phyloP scores from a whole-genome alignment of 2,888 invertebrate species.

The Elegia similella region DNA sequence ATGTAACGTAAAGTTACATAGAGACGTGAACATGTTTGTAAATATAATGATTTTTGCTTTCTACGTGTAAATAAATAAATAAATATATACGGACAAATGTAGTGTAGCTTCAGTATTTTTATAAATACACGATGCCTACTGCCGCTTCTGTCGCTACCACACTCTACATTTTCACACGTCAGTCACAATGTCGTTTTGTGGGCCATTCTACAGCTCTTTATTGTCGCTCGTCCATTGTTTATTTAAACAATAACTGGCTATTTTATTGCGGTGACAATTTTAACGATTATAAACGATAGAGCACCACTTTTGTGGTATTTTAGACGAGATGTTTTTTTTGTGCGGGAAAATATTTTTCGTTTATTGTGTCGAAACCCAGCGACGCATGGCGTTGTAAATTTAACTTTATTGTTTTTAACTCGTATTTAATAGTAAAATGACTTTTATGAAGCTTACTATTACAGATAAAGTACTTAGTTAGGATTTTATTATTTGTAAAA shows the following conservation, averaged over 20 bases:
- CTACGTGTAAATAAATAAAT: too few relatives aligned
- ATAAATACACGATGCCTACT: constrained; percentile 21
- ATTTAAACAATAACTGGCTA: constrained; percentile 74
- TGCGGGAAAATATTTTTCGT: constrained; percentile 43
- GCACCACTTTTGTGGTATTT: constrained; percentile 29
- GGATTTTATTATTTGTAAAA: background rate
- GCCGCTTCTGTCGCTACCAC: constrained; percentile 25
- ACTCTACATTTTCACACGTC: constrained; percentile 65
- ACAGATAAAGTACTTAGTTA: constrained; percentile 36
- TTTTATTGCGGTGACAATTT: constrained; percentile 67
- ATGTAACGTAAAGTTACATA: too few relatives aligned
- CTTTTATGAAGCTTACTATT: constrained; percentile 39
- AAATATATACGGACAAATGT: too few relatives aligned
- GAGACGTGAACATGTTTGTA: too few relatives aligned
- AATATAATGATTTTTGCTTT: too few relatives aligned
- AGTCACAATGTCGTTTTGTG: constrained; percentile 56
- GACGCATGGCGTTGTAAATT: constrained; percentile 50
- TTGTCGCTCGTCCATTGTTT: constrained; percentile 69
- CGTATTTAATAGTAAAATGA: constrained; percentile 46
- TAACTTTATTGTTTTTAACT: constrained; percentile 41
- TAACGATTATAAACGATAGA: constrained; percentile 67
- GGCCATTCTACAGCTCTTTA: constrained; percentile 64
- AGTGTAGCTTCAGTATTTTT: too few relatives aligned
- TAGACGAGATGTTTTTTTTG: constrained; percentile 38
- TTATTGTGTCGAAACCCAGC: constrained; percentile 46